Conservation (phyloP, 2,888 invertebrate species). For the Tholera decimalis region DNA sequence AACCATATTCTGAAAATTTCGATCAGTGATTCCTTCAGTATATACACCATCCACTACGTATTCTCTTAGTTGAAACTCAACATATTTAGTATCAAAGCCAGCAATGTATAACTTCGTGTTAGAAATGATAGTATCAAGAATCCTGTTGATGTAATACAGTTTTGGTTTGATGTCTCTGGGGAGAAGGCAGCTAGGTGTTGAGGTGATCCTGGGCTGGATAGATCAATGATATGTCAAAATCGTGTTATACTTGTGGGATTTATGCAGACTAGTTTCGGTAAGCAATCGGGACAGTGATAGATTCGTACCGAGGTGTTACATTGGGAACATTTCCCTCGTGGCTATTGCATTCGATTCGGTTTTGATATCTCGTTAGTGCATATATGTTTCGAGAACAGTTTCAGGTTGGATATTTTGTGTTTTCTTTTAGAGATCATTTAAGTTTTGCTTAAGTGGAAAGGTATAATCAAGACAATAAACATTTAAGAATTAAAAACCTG, state of each 20-base stretch:
- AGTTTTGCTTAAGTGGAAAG: background rate
- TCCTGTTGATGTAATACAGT: constrained; percentile 71
- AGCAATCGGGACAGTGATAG: constrained; percentile 86
- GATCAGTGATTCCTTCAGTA: constrained; percentile 34
- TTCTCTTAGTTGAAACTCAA: background rate
- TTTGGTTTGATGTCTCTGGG: constrained; percentile 75
- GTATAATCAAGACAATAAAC: background rate
- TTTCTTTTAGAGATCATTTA: background rate
- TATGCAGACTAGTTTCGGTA: constrained; percentile 79
- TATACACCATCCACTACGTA: constrained; percentile 60
- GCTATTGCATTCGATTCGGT: constrained; percentile 66
- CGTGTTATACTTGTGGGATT: constrained; percentile 88
- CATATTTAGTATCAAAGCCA: background rate
- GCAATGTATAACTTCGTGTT: constrained; percentile 47
- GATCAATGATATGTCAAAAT: constrained; percentile 90
- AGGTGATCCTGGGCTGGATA: constrained; percentile 84
- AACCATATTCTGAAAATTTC: constrained; percentile 60
- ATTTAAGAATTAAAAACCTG: background rate
- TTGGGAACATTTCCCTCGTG: constrained; percentile 67
- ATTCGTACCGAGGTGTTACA: constrained; percentile 76
- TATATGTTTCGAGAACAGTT: constrained; percentile 56
- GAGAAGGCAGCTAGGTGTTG: constrained; percentile 84
- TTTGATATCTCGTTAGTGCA: constrained; percentile 67
- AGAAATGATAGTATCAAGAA: constrained; percentile 5
- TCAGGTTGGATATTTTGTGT: constrained; percentile 16